Evolutionary conservation across 1,140 invertebrate genomes (phyloP).

Genomic region (Ridgeia piscesae): DNA sequence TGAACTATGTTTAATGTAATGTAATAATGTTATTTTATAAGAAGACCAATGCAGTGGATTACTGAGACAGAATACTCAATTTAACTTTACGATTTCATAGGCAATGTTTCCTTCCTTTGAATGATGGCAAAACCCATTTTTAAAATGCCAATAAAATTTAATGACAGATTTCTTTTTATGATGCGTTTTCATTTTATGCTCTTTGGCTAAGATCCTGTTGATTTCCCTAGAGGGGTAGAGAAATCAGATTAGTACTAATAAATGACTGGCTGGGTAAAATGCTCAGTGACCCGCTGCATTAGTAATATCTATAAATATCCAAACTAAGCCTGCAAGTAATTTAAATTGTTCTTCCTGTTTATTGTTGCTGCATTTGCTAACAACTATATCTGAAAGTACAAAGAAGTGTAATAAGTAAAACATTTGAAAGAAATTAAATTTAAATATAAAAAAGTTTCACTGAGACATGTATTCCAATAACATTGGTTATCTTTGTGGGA

Average conservation of each 20-base stretch:
- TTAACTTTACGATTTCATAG: neutral
- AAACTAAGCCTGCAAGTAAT: neutral
- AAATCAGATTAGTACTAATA: neutral
- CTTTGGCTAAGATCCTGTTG: neutral
- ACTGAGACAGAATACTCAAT: neutral
- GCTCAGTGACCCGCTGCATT: neutral
- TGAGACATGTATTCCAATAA: neutral
- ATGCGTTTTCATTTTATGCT: neutral
- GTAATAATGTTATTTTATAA: neutral
- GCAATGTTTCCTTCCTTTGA: too few relatives aligned
- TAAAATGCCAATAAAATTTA: neutral
- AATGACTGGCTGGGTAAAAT: neutral
- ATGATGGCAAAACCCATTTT: neutral
- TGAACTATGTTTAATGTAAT: too few relatives aligned
- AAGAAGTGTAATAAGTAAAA: neutral
- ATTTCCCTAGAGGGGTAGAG: neutral
- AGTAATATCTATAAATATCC: neutral
- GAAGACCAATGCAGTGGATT: neutral
- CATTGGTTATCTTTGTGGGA: neutral
- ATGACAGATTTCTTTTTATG: neutral
- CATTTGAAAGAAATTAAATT: neutral
- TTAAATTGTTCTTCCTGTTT: neutral
- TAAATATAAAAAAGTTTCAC: neutral
- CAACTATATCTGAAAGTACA: neutral
- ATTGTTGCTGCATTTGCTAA: neutral